Percentiles rank a stretch among this genome's conserved stretches.
Conservation (phyloP, 2,113 vertebrate species). For the Marmota monax region DNA sequence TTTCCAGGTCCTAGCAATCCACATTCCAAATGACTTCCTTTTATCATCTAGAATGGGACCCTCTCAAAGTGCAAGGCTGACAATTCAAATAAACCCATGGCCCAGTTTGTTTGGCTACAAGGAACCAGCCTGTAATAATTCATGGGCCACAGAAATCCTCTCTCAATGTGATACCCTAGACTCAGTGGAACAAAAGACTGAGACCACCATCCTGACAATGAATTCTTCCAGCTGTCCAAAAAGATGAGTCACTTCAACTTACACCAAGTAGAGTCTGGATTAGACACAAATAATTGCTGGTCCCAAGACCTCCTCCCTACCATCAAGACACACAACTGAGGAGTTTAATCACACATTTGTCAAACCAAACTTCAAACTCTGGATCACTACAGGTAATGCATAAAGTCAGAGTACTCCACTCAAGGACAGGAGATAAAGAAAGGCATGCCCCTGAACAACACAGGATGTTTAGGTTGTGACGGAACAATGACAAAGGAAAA, state of each 20-base stretch:
- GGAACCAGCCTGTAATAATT: neutral
- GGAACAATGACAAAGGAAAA: neutral
- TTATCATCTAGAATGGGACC: neutral
- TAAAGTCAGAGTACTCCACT: neutral
- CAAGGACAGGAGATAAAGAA: neutral
- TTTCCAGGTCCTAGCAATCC: neutral
- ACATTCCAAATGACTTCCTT: neutral
- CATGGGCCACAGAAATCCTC: neutral
- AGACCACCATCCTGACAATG: neutral
- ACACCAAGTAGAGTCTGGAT: neutral
- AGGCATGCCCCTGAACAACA: neutral
- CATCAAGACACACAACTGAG: neutral
- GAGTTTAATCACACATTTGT: neutral
- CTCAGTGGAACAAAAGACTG: neutral
- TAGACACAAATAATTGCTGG: neutral
- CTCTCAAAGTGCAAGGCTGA: neutral
- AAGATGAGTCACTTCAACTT: neutral
- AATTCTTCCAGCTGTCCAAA: neutral
- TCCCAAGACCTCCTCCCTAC: neutral
- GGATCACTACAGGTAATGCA: neutral
- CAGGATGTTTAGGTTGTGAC: neutral
- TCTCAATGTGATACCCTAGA: neutral
- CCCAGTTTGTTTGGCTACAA: neutral
- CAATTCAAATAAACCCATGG: neutral
- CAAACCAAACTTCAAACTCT: slow-evolving; percentile 16